Percentiles rank a stretch among this genome's conserved stretches.
phyloP scores from a whole-genome alignment of 2,888 invertebrate species.

The Brachypalpus laphriformis region DNA sequence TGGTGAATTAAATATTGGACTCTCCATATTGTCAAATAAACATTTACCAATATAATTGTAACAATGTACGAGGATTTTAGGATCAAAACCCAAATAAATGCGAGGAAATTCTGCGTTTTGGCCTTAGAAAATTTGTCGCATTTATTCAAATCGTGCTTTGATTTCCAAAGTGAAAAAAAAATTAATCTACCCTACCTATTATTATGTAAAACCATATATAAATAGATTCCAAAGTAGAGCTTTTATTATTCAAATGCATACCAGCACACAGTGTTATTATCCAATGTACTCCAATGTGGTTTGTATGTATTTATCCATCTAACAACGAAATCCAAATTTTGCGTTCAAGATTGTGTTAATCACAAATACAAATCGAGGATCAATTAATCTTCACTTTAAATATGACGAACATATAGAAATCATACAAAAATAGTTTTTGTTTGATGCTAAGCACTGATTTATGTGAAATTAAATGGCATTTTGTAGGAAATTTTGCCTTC shows the following conservation, averaged over 20 bases:
- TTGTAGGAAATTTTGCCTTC: background rate
- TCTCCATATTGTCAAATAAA: too few species aligned
- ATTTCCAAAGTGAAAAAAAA: background rate
- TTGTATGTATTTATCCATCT: slow-evolving; percentile 41
- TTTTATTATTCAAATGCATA: slow-evolving; percentile 44
- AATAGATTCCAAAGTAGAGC: slow-evolving; percentile 34
- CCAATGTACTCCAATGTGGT: slow-evolving; percentile 32
- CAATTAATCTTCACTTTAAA: slow-evolving; percentile 19
- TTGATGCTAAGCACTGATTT: background rate
- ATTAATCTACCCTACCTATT: background rate
- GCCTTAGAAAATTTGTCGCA: background rate
- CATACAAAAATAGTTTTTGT: background rate
- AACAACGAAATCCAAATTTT: slow-evolving; percentile 25
- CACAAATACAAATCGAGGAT: slow-evolving; percentile 22
- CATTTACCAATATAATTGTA: too few species aligned
- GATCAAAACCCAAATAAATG: too few species aligned
- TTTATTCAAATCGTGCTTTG: background rate
- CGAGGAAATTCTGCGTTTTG: background rate
- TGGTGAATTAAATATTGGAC: too few species aligned
- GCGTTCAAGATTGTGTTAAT: slow-evolving; percentile 25
- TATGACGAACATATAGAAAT: background rate
- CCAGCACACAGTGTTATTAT: slow-evolving; percentile 55
- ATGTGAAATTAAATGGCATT: background rate
- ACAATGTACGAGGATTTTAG: too few species aligned
- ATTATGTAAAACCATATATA: slow-evolving; percentile 30